Base-by-base conservation (phyloP, 2,888 invertebrate species). In the Ryuthela nishihirai region DNA sequence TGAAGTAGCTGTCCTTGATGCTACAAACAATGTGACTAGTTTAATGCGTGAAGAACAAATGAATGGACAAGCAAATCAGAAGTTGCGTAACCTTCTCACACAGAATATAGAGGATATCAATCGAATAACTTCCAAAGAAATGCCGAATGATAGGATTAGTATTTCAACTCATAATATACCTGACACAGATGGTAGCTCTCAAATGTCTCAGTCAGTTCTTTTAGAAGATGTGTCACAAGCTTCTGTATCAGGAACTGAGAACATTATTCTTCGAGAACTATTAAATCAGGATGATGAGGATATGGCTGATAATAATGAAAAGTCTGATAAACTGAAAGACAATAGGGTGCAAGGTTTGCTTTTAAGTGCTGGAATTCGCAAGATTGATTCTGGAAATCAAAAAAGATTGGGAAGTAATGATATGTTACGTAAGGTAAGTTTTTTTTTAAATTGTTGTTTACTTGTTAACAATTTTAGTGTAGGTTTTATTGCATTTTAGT, bases 251-350 rank as follows among this genome's bases (percentile, higher is more conserved):
- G 49, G 65, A 34, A 54, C 60, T 32, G 76, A 76, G 56, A 78
- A 77, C 65, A 77, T 61, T 15, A 65, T 77, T 55, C 68, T 77
- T 32, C 75, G 75, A 63, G 80, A 79, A 59, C 72, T 85, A 71
- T 75, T 85, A 64, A 84, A 84, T 70, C 82, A 83, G 70, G 81
- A 81, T 50, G 85, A 85, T 67, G 80, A 80, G 40, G 81, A 82
- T 46, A n/a, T n/a, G n/a, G n/a, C n/a, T n/a, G n/a, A n/a, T n/a
- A 82, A 81, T 43, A 80, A 54, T 71, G 77, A 67, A 67, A 72
- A 58, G 73, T 75, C 46, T 18, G 65, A 49, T 10, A 55, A 56
- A 32, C 45, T 50, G 7, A 53, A 47, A 26, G 21, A 25, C 12
- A 47, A 40, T 18, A 23, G n/a, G 15, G 36, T 21, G 6, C 43